Evolutionary conservation across 1,140 invertebrate genomes (phyloP), one percentile per base, ranked within the genome.

Genomic region (Proales similis): DNA sequence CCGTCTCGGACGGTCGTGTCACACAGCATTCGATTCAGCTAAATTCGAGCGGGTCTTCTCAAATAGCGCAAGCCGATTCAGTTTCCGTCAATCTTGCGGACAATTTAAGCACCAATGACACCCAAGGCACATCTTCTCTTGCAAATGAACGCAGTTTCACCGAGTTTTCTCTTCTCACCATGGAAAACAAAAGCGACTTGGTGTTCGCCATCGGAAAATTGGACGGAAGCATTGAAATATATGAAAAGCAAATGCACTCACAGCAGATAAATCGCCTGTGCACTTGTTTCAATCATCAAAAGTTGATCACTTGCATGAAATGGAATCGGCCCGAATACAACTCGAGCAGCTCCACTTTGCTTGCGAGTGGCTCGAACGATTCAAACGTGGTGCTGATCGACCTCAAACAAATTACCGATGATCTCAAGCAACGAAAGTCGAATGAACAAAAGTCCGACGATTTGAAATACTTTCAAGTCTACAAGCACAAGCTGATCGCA

Each of bases 331-430:
- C 27, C 7, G 17, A 39, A 9, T 57, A 36, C 14, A 27, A 57
- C 4, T 20, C 33, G 14, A 11, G 30, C 4, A 17, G 32, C 19
- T 2, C 33, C 14, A 19, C 45, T 2, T 57, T 42, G 19, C 12
- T 57, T 27, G 51, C 51, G 12, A 57, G 33, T 57, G 51, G 51
- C 14, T 57, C 51, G 9, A 57, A 57, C 45, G 51, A 57, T 57
- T 57, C 45, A 29, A 57, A 42, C 32, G 36, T 57, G 1, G 22
- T 39, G 1, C 12, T 57, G 7, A 24, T 57, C 17, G 51, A 57
- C 7, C 32, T 57, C 20, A 42, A 57, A 19, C 17, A 57, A 24
- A n/a, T 42, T 1, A 24, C 45, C 7, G 20, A 24, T 3, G 33
- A 57, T 24, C 2, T 29, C 29, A 57, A 57, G 7, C n/a, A 57